These are phyloP conservation scores for Microcebus tavaratra DNA, from an alignment of 2,113 vertebrate species.

Conservation along the genomic window DNA sequence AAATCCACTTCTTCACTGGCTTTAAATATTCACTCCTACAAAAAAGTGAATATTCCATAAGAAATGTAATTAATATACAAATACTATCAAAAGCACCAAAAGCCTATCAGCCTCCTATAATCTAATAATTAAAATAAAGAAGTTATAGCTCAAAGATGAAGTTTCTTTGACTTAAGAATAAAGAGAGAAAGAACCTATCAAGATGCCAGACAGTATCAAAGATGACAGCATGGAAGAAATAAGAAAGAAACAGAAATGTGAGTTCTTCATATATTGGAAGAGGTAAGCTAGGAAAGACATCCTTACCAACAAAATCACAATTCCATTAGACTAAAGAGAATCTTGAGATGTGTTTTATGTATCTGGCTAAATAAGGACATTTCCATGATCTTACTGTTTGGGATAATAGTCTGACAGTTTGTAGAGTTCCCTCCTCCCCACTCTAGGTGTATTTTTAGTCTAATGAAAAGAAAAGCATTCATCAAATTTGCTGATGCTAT, in stretches of 20 bases:
- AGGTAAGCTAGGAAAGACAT: not conserved
- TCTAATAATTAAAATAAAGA: constrained; percentile 40
- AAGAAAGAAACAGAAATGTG: not conserved
- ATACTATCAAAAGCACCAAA: not conserved
- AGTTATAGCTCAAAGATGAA: constrained; percentile 13
- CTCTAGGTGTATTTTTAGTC: not conserved
- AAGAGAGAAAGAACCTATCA: not conserved
- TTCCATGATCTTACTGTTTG: not conserved
- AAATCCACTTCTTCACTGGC: not conserved
- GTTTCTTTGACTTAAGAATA: not conserved
- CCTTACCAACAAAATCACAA: not conserved
- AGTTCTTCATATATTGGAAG: not conserved
- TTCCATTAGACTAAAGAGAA: not conserved
- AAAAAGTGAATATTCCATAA: constrained; percentile 10
- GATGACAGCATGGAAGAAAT: constrained; percentile 13
- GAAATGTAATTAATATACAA: constrained; percentile 24
- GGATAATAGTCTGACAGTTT: not conserved
- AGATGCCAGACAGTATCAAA: constrained; percentile 1
- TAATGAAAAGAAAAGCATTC: not conserved
- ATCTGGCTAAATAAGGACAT: not conserved
- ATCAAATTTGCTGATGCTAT: not conserved
- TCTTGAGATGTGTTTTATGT: not conserved
- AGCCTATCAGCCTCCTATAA: not conserved
- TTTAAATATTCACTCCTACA: constrained; percentile 35
- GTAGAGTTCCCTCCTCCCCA: not conserved